Evolutionary conservation across 2,888 invertebrate genomes (phyloP).

Genomic region (Craniophora ligustri): DNA sequence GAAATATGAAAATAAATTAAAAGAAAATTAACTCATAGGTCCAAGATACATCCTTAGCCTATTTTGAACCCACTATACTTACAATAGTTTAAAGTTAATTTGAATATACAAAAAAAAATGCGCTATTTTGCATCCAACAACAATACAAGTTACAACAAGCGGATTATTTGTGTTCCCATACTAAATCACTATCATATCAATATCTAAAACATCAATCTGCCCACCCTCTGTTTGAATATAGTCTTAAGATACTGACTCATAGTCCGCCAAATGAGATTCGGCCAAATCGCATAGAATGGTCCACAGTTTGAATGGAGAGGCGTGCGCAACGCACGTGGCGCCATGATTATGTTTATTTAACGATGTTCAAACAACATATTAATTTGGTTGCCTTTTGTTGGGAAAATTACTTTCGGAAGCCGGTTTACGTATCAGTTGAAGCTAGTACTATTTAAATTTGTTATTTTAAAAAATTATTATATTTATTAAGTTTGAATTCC

Average conservation of each 20-base stretch:
- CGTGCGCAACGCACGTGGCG: conserved; percentile 81
- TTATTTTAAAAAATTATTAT: no score
- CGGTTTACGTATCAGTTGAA: conserved; percentile 49
- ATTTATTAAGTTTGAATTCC: no score
- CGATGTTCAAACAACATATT: conserved; percentile 88
- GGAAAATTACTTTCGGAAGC: conserved; percentile 81
- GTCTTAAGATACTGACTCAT: conserved; percentile 84
- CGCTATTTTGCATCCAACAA: neutral
- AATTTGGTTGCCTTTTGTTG: conserved; percentile 83
- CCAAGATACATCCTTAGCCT: no score
- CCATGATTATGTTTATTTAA: conserved; percentile 86
- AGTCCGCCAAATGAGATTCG: conserved; percentile 79
- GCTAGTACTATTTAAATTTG: neutral
- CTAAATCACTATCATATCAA: conserved; percentile 75
- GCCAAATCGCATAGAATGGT: conserved; percentile 80
- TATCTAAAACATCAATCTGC: conserved; percentile 83
- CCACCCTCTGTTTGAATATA: conserved; percentile 83
- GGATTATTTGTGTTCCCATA: conserved; percentile 65
- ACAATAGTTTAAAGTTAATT: no score
- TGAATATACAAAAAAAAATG: no score
- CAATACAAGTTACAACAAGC: conserved; percentile 4
- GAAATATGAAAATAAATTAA: no score
- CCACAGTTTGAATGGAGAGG: conserved; percentile 71
- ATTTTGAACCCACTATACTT: no score
- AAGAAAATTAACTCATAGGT: no score